Evolutionary conservation across 2,888 invertebrate species (phyloP).

Genomic region (Charanyca ferruginea): DNA sequence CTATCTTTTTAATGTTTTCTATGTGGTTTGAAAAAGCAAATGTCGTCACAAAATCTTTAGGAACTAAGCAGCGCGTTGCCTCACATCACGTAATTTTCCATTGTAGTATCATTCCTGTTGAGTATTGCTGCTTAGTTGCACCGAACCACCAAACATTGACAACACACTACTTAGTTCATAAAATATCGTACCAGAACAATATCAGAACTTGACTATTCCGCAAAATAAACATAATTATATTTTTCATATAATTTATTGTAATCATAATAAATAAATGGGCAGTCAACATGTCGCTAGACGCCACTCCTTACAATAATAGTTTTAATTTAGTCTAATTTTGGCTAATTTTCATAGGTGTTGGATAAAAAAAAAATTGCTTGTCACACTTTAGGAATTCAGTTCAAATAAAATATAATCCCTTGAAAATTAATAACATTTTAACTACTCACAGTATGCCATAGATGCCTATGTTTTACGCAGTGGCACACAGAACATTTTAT

Average conservation of each 20-base stretch:
- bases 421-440: constrained; percentile 59
- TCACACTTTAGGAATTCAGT: constrained; percentile 58
- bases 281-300: constrained; percentile 55
- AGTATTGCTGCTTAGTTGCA: constrained; percentile 30
- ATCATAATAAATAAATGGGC: constrained; percentile 42
- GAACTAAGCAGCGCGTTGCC: constrained; percentile 8
- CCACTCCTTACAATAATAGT: constrained; percentile 41
- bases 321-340: constrained; percentile 54
- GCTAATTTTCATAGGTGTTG: constrained; percentile 40
- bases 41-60: background rate
- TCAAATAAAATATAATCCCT: constrained; percentile 57
- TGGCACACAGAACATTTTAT: constrained; percentile 43
- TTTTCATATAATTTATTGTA: constrained; percentile 24
- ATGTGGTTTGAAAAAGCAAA: background rate
- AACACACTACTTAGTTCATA: constrained; percentile 20
- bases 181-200: constrained; percentile 1
- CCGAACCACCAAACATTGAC: constrained; percentile 9
- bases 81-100: background rate
- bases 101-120: constrained; percentile 17
- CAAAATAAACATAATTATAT: constrained; percentile 14
- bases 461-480: constrained; percentile 19
- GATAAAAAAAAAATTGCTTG: constrained; percentile 39
- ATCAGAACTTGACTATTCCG: background rate
- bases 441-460: constrained; percentile 47
- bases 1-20: background rate